A percentile compares a stretch with the other conserved stretches of the same genome.
phyloP scores from a whole-genome alignment of 2,797 vertebrate species.

The Periophthalmus magnuspinnatus region DNA sequence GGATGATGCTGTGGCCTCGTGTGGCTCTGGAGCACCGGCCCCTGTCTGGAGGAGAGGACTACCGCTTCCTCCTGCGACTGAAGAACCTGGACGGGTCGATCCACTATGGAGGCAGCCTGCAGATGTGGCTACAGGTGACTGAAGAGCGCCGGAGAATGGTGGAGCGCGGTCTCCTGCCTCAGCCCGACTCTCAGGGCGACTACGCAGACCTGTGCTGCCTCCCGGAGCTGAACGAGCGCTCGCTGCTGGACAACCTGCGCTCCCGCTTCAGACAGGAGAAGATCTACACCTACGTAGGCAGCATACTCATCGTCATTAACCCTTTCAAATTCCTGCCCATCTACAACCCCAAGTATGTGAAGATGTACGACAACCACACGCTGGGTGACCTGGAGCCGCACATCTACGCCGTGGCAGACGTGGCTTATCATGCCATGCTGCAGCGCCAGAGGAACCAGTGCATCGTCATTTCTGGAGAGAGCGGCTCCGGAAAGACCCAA shows the following conservation, averaged over 20 bases:
- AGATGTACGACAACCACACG: slow-evolving; percentile 97
- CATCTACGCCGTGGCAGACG: slow-evolving; percentile 96
- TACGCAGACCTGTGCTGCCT: slow-evolving; percentile 90
- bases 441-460: slow-evolving; percentile 92
- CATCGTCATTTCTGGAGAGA: slow-evolving; percentile 98
- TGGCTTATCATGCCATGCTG: slow-evolving; percentile 96
- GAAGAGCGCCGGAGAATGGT: slow-evolving; percentile 91
- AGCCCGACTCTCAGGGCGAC: slow-evolving; percentile 87
- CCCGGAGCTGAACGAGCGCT: slow-evolving; percentile 92
- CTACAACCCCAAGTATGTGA: slow-evolving; percentile 99
- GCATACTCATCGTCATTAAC: slow-evolving; percentile 96
- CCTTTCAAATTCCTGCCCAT: slow-evolving; percentile 98
- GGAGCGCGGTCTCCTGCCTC: slow-evolving; percentile 93
- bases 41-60: slow-evolving; percentile 87
- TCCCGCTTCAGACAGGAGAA: slow-evolving; percentile 94
- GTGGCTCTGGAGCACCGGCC: slow-evolving; percentile 91
- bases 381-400: slow-evolving; percentile 94
- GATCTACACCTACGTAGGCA: slow-evolving; percentile 97
- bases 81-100: slow-evolving; percentile 98
- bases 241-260: slow-evolving; percentile 93
- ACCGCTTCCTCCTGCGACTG: slow-evolving; percentile 93
- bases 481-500: slow-evolving; percentile 97
- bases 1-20: slow-evolving; percentile 98
- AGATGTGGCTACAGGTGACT: slow-evolving; percentile 94
- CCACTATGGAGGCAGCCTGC: slow-evolving; percentile 91